A percentile compares a stretch with the other conserved stretches of the same genome.
phyloP scores from a whole-genome alignment of 2,797 vertebrate species.

The Liparis tanakae region DNA sequence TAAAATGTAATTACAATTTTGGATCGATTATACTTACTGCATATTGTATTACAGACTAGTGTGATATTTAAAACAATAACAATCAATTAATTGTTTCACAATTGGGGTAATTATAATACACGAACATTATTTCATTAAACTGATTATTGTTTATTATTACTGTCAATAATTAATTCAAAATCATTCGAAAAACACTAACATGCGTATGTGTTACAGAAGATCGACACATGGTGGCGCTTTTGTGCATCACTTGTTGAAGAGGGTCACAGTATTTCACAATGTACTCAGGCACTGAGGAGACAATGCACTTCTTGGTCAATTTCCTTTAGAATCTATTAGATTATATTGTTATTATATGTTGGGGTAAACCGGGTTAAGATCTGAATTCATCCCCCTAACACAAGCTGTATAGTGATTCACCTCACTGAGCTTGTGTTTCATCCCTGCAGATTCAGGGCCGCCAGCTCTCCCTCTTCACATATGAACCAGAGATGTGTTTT shows the following conservation, averaged over 20 bases:
- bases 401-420: conserved; percentile 25
- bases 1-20: neutral
- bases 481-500: conserved; percentile 62
- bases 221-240: conserved; percentile 75
- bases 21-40: neutral
- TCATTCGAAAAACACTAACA: neutral
- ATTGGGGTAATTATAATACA: neutral
- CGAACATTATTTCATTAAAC: too few species aligned
- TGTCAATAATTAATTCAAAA: neutral
- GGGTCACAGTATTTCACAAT: conserved; percentile 17
- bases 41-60: neutral
- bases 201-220: conserved; percentile 25
- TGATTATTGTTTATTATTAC: neutral
- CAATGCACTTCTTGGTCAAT: neutral
- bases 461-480: conserved; percentile 27
- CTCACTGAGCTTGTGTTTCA: conserved; percentile 31
- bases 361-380: neutral
- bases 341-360: neutral
- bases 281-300: conserved; percentile 5
- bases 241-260: conserved; percentile 46
- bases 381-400: neutral
- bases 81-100: neutral
- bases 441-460: conserved; percentile 38
- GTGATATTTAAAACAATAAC: neutral
- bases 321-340: conserved; percentile 6